Percentiles rank a stretch among this genome's conserved stretches.
Conservation (phyloP, 2,797 vertebrate species). For the Lates japonicus region DNA sequence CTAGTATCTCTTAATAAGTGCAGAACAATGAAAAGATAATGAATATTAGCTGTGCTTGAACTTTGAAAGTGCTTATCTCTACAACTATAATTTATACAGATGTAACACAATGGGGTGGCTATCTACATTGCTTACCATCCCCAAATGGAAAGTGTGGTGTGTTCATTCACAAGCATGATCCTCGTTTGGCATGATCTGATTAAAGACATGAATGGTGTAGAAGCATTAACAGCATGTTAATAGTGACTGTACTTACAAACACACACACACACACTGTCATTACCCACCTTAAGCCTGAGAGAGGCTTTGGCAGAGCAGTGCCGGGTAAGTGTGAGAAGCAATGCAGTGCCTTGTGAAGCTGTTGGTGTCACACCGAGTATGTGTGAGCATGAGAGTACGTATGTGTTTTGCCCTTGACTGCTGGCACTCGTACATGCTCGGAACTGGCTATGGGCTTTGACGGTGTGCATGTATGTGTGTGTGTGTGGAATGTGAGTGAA, state of each 20-base stretch:
- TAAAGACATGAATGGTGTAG: slow-evolving; percentile 36
- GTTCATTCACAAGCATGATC: slow-evolving; percentile 19
- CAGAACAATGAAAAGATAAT: not conserved
- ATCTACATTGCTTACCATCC: not conserved
- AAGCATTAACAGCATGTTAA: slow-evolving; percentile 20
- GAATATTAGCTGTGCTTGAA: no score
- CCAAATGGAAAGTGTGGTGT: not conserved
- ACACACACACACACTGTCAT: slow-evolving; percentile 27
- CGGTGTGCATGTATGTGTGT: not conserved
- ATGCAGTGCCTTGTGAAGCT: slow-evolving; percentile 42
- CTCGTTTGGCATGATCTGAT: slow-evolving; percentile 18
- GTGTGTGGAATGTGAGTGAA: not conserved
- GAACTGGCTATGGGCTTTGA: slow-evolving; percentile 29
- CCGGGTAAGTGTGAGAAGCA: slow-evolving; percentile 36
- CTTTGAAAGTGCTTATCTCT: not conserved
- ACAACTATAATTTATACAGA: not conserved
- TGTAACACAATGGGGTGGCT: not conserved
- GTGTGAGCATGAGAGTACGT: slow-evolving; percentile 16
- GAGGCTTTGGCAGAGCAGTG: slow-evolving; percentile 43
- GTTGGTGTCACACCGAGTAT: slow-evolving; percentile 40
- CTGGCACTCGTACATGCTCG: slow-evolving; percentile 24
- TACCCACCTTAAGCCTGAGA: slow-evolving; percentile 34
- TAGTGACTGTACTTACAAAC: slow-evolving; percentile 11
- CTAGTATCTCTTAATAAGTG: not conserved
- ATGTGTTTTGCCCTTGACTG: slow-evolving; percentile 61